These are phyloP conservation scores for Propithecus perrieri DNA, from an alignment of 2,797 vertebrate species.

Conservation along the genomic window DNA sequence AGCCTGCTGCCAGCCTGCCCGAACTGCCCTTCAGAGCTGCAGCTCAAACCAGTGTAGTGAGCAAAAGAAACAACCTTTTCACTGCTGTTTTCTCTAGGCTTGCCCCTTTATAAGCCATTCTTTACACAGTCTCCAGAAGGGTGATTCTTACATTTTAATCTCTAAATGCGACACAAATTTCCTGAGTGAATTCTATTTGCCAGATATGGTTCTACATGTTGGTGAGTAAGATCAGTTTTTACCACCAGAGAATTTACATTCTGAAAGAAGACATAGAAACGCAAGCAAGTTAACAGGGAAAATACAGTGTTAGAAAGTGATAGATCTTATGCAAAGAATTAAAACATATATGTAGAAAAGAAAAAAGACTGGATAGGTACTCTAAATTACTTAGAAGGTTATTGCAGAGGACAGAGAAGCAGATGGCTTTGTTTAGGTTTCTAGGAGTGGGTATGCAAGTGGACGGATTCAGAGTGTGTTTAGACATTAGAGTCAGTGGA, in stretches of 20 bases:
- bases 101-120: not conserved
- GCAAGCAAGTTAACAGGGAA: not conserved
- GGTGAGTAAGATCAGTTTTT: not conserved
- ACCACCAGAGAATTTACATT: not conserved
- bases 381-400: not conserved
- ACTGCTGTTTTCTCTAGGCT: not conserved
- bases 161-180: slow-evolving; percentile 3
- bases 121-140: not conserved
- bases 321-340: not conserved
- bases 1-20: not conserved
- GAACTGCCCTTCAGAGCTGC: not conserved
- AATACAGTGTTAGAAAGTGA: not conserved
- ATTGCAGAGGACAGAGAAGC: not conserved
- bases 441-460: not conserved
- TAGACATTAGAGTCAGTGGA: not conserved
- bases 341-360: not conserved
- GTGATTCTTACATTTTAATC: not conserved
- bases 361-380: not conserved
- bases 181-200: slow-evolving; percentile 3
- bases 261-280: not conserved
- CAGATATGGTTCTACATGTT: not conserved
- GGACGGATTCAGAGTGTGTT: not conserved
- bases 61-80: not conserved
- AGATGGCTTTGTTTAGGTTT: not conserved
- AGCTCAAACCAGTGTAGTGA: not conserved